Evolutionary conservation across 2,797 vertebrate species (phyloP), one percentile per base, ranked within the genome.

Genomic region (Aeoliscus strigatus): DNA sequence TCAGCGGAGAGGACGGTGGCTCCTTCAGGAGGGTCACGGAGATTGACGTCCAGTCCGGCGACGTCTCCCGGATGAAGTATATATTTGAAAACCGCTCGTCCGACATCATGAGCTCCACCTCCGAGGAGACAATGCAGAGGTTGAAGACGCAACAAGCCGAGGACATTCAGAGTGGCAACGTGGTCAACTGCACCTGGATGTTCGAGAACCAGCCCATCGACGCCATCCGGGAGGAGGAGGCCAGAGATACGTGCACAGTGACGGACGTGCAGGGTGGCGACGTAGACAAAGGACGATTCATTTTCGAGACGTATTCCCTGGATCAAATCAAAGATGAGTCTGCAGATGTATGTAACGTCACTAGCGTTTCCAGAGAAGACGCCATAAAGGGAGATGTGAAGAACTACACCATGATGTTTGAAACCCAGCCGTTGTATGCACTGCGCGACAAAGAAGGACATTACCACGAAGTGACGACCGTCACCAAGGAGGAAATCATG

Each of bases 401-500:
- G 77, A 93, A 90, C 62, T 96, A 94, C 59, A 92, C 87, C 37
- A 91, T 96, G 92, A 89, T 95, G 81, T 96, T 97, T 82, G 94
- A 97, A 85, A 91, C 88, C 8, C 91, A 94, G 59, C 93, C 94
- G 0, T 86, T 97, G 3, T 95, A 95, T 54, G 93, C 94, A 27
- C 93, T 97, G 47, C 59, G 81, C 51, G 94, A 97, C 82, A 88
- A 87, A 77, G 91, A 93, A 57, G 94, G 94, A 6, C 86, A 84
- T 82, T 96, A 91, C 67, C 93, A 97, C 40, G 93, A 97, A 79
- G 93, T 97, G 1, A 96, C 92, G 9, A 97, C 92, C 3, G 90
- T 97, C 31, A 93, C 91, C 28, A 97, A 94, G 58, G 93, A 97
- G 61, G 93, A 97, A 53, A 73, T 93, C 26, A 78, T 91, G 64